phyloP scores from a whole-genome alignment of 2,113 vertebrate genomes.

The Amazona guildingii region DNA sequence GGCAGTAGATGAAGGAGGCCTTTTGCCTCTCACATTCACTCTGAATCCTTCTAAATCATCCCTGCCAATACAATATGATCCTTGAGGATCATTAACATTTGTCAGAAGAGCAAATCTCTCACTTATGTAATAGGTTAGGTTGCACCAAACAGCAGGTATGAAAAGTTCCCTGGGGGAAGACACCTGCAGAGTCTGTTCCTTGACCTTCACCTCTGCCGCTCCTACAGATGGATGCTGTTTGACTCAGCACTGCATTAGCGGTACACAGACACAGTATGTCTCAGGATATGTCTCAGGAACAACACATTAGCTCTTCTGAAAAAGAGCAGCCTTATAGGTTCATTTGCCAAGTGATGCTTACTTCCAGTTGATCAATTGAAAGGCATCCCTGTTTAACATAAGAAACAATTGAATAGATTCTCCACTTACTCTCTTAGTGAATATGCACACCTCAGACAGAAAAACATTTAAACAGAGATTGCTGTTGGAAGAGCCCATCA shows the following conservation, averaged over 20 bases:
- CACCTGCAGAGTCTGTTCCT: slow-evolving; percentile 40
- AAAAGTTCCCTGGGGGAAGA: slow-evolving; percentile 33
- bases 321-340: not conserved
- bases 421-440: not conserved
- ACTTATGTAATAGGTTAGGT: not conserved
- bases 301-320: not conserved
- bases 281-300: not conserved
- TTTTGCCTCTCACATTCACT: not conserved
- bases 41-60: slow-evolving; percentile 7
- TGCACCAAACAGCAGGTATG: slow-evolving; percentile 12
- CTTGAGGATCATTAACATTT: slow-evolving; percentile 14
- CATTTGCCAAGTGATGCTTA: not conserved
- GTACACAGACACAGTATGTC: not conserved
- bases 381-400: not conserved
- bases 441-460: not conserved
- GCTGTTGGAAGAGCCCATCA: not conserved
- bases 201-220: not conserved
- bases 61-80: not conserved
- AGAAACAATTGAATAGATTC: not conserved
- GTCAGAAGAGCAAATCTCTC: slow-evolving; percentile 5
- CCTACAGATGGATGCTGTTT: not conserved
- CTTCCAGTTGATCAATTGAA: not conserved
- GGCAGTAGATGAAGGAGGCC: slow-evolving; percentile 5
- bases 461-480: not conserved
- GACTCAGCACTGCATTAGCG: not conserved